phyloP scores from a whole-genome alignment of 2,888 invertebrate species.

The Campoplex nolae region DNA sequence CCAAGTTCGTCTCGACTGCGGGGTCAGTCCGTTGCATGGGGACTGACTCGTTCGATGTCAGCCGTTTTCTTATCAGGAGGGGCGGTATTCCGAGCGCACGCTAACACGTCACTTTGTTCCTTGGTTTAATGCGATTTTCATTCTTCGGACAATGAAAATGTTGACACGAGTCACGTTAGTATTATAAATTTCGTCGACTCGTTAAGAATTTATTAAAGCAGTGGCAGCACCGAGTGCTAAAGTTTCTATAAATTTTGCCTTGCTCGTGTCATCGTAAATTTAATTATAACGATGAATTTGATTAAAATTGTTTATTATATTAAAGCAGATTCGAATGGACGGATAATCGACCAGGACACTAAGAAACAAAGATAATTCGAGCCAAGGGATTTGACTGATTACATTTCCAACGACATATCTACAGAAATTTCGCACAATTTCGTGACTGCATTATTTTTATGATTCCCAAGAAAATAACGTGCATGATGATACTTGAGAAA shows the following conservation, averaged over 20 bases:
- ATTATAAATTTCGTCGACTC: neutral
- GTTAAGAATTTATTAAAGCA: neutral
- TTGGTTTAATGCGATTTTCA: neutral
- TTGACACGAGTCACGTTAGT: slow-evolving; percentile 1
- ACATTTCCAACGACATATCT: neutral
- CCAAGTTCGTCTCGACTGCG: neutral
- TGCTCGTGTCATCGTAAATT: neutral
- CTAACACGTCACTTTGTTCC: slow-evolving; percentile 11
- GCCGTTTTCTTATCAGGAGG: neutral
- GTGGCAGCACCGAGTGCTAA: neutral
- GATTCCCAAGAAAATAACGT: neutral
- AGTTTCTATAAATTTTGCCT: neutral
- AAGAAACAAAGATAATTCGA: neutral
- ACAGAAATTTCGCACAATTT: neutral
- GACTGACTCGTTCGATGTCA: neutral
- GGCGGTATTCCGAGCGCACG: neutral
- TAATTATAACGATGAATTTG: neutral
- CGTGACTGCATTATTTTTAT: neutral
- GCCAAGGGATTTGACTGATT: neutral
- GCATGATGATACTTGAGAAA: neutral
- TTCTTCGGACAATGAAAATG: slow-evolving; percentile 11
- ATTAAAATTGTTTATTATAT: neutral
- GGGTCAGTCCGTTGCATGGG: neutral
- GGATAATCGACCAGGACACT: neutral
- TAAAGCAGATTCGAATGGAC: neutral